These are phyloP conservation scores for Cephus rjabovi DNA, from an alignment of 2,888 invertebrate species.

Conservation along the genomic window DNA sequence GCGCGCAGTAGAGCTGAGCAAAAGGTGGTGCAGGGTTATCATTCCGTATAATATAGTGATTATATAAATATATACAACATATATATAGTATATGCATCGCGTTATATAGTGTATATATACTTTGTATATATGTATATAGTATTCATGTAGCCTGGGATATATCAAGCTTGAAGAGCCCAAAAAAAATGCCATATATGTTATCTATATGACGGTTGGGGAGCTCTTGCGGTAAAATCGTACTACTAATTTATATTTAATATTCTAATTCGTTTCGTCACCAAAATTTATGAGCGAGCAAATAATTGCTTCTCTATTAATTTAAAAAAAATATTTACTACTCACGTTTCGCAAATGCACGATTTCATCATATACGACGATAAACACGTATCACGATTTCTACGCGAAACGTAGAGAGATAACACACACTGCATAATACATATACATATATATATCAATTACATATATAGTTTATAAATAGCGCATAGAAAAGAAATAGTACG, in stretches of 20 bases:
- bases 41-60: slow-evolving; percentile 29
- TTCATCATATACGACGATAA: too few species aligned
- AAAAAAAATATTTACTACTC: too few species aligned
- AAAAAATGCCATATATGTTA: too few species aligned
- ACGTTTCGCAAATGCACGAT: too few species aligned
- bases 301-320: too few species aligned
- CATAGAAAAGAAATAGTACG: slow-evolving; percentile 10
- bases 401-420: too few species aligned
- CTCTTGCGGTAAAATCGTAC: too few species aligned
- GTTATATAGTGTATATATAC: slow-evolving; percentile 5
- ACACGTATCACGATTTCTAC: too few species aligned
- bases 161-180: neutral
- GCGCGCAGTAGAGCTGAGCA: slow-evolving; percentile 28
- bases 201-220: too few species aligned
- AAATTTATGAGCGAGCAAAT: too few species aligned
- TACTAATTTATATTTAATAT: too few species aligned
- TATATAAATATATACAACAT: slow-evolving; percentile 14
- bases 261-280: too few species aligned
- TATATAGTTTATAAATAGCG: slow-evolving; percentile 1
- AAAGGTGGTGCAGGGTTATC: slow-evolving; percentile 37
- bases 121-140: slow-evolving; percentile 1
- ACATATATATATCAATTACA: slow-evolving; percentile 10
- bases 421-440: slow-evolving; percentile 12
- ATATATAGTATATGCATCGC: neutral
- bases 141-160: neutral